Evolutionary conservation across 2,888 invertebrate species (phyloP).

Genomic region (Scaptomyza caliginosa): DNA sequence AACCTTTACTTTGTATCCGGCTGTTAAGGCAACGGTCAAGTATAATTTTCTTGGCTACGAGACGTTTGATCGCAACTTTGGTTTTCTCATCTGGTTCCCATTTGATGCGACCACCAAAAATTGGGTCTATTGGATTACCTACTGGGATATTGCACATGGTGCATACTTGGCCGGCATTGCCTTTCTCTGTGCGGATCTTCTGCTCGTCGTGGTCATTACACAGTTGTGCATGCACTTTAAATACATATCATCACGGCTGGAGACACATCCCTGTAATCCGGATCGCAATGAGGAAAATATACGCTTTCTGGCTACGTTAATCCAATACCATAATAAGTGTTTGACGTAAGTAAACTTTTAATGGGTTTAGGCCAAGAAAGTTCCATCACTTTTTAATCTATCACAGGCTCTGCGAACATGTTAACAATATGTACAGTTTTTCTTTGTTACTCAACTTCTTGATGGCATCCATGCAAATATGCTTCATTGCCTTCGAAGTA

Average conservation of each 20-base stretch:
- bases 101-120: conserved; percentile 60
- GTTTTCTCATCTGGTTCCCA: conserved; percentile 79
- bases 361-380: not conserved
- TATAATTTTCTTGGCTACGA: conserved; percentile 66
- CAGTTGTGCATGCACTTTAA: conserved; percentile 80
- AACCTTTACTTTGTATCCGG: conserved; percentile 73
- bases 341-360: conserved; percentile 62
- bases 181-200: conserved; percentile 73
- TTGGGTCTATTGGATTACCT: conserved; percentile 64
- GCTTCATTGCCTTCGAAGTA: conserved; percentile 81
- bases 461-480: conserved; percentile 80
- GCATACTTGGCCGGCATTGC: conserved; percentile 73
- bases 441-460: conserved; percentile 81
- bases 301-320: conserved; percentile 54
- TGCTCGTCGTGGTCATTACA: conserved; percentile 73
- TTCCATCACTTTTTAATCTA: not conserved
- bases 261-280: conserved; percentile 46
- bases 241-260: conserved; percentile 56
- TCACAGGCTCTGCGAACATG: conserved; percentile 67
- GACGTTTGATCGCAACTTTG: conserved; percentile 70
- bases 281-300: conserved; percentile 42
- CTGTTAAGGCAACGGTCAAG: conserved; percentile 64
- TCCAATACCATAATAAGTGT: conserved; percentile 73
- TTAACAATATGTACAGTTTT: conserved; percentile 66
- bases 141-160: conserved; percentile 66